Base-by-base conservation (phyloP, 1,140 invertebrate genomes). In the Drosophila subobscura region DNA sequence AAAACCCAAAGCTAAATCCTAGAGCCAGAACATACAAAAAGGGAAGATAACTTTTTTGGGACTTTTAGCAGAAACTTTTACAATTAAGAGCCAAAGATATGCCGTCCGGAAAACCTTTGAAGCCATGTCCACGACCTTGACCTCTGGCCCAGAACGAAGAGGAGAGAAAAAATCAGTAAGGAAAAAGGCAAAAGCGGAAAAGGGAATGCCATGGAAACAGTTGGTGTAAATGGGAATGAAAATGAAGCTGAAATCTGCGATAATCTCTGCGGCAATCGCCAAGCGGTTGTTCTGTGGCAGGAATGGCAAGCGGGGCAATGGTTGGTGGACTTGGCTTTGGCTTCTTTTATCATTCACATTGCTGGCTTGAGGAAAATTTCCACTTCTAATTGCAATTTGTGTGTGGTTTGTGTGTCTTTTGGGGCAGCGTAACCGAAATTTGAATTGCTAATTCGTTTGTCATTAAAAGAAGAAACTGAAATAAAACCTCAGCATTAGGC, bases 21-120 rank as follows among this genome's bases (percentile, higher is more conserved):
- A 67, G 7, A 67, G 63, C 63, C 53, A n/a, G 25, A 25, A 20
- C 47, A 59, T 67, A 49, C 59, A 53, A 68, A 65, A 56, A 44
- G 68, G 16, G 22, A 22, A 22, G 42, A 49, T 58, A 60, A 53
- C 68, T 75, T 65, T 60, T 47, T 2, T 40, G 3, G 16, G n/a
- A 33, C 65, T 56, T 47, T 27, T 22, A 44, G 47, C 50, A 20
- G 51, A 72, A 67, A 86, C 77, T 86, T 85, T 86, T 80, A 74
- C 86, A 86, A 86, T 86, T 86, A 78, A 85, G 60, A 63, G 64
- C 68, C 59, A 49, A 73, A 67, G 72, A 85, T 73, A 80, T 46
- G 46, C 22, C 51, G 51, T 27, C 64, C 52, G 59, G 52, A 72
- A 56, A 77, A 61, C 77, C 65, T 73, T 68, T 77, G 37, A 47